Percentiles rank a stretch among this genome's conserved stretches.
Conservation (phyloP, 2,797 vertebrate genomes). For the Capromys pilorides region DNA sequence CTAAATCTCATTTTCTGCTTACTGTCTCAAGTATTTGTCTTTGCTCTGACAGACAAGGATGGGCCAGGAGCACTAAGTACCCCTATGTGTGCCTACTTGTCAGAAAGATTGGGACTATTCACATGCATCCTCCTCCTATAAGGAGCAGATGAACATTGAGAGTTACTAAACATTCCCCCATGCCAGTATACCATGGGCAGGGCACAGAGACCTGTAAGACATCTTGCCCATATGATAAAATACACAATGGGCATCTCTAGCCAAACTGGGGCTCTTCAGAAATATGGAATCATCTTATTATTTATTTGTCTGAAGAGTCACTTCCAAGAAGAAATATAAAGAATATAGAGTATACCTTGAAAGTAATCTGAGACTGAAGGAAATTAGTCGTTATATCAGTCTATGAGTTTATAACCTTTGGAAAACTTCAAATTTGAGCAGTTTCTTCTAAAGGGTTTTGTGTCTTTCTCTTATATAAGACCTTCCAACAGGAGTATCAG, state of each 20-base stretch:
- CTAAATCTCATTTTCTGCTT: slow-evolving; percentile 32
- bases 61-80: neutral
- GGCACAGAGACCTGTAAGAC: neutral
- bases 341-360: neutral
- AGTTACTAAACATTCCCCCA: neutral
- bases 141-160: neutral
- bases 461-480: neutral
- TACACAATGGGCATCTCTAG: neutral
- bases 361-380: neutral
- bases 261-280: neutral
- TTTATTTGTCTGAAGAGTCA: neutral
- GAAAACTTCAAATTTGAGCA: neutral
- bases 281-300: neutral
- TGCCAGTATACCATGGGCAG: neutral
- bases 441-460: neutral
- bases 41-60: neutral
- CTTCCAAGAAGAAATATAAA: slow-evolving; percentile 28
- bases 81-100: neutral
- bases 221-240: neutral
- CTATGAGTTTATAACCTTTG: neutral
- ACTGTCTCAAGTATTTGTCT: neutral
- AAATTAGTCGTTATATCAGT: neutral
- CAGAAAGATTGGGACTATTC: slow-evolving; percentile 1
- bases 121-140: neutral
- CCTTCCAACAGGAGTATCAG: neutral